Evolutionary conservation across 2,113 vertebrate genomes (phyloP).

Genomic region (Acrocephalus kingi): DNA sequence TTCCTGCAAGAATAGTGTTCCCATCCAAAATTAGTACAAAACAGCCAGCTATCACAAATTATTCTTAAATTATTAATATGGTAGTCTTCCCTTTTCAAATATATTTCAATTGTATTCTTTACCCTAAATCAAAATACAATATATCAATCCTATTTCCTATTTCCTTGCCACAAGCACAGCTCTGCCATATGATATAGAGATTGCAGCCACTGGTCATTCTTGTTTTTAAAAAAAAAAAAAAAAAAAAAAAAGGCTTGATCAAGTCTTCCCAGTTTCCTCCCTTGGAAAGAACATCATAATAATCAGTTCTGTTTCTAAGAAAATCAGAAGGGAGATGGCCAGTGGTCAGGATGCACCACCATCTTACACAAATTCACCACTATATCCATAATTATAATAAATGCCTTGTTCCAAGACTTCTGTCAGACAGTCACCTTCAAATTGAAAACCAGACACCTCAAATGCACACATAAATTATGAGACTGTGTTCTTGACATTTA

Average conservation of each 20-base stretch:
- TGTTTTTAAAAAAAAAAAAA: not conserved
- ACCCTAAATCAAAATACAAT: not conserved
- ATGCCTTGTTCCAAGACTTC: not conserved
- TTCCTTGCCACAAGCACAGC: not conserved
- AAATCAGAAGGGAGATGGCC: not conserved
- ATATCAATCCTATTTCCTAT: not conserved
- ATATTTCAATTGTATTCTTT: not conserved
- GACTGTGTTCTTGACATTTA: not conserved
- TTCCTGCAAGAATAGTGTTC: not conserved
- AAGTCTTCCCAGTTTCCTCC: not conserved
- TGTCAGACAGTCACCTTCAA: not conserved
- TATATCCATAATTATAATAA: not conserved
- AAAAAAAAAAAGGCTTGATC: not conserved
- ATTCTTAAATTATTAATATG: not conserved
- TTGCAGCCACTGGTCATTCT: not conserved
- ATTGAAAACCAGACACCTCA: not conserved
- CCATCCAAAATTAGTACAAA: not conserved
- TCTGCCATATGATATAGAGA: not conserved
- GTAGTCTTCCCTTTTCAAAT: not conserved
- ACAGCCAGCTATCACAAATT: not conserved
- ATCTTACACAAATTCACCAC: not conserved
- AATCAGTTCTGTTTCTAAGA: not conserved
- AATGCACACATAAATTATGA: fast-evolving
- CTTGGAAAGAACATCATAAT: not conserved
- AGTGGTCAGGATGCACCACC: fast-evolving